Percentiles rank a stretch among this genome's conserved stretches.
These are phyloP conservation scores for Drosophila navojoa DNA, from an alignment of 1,140 invertebrate genomes.

Conservation along the genomic window DNA sequence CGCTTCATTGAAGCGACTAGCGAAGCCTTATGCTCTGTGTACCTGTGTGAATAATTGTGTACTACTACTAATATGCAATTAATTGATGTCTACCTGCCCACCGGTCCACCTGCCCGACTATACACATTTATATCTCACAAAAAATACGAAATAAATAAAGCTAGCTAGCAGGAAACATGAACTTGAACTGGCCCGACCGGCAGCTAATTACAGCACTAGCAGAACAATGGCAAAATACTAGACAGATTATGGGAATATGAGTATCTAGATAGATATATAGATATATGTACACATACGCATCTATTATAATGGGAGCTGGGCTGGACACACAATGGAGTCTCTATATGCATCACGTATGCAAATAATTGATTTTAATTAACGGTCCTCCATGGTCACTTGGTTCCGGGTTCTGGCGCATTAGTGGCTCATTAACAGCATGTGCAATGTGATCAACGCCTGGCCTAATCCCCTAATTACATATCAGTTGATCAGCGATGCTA, in stretches of 20 bases:
- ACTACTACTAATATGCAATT: slow-evolving; percentile 68
- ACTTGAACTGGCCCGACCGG: slow-evolving; percentile 53
- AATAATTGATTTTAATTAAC: slow-evolving; percentile 27
- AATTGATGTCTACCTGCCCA: slow-evolving; percentile 51
- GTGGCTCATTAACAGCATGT: background rate
- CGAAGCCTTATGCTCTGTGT: background rate
- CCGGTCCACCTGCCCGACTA: background rate
- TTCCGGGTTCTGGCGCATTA: slow-evolving; percentile 7
- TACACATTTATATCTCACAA: background rate
- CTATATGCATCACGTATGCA: slow-evolving; percentile 14
- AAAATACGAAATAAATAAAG: slow-evolving; percentile 10
- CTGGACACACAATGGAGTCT: background rate
- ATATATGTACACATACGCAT: slow-evolving; percentile 14
- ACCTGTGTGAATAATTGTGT: slow-evolving; percentile 50
- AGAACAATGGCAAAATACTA: slow-evolving; percentile 60
- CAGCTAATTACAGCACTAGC: slow-evolving; percentile 33
- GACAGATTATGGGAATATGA: slow-evolving; percentile 52
- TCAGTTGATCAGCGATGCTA: too few species aligned
- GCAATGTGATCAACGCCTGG: background rate
- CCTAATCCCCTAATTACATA: background rate
- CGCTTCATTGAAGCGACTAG: slow-evolving; percentile 63
- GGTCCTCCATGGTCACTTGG: slow-evolving; percentile 25
- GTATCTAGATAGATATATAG: background rate
- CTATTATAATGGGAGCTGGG: slow-evolving; percentile 4
- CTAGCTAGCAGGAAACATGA: slow-evolving; percentile 55